Percentiles rank a stretch among this genome's conserved stretches.
These are phyloP conservation scores for Sebastes wilsoni DNA, from an alignment of 2,797 vertebrate genomes.

Conservation along the genomic window DNA sequence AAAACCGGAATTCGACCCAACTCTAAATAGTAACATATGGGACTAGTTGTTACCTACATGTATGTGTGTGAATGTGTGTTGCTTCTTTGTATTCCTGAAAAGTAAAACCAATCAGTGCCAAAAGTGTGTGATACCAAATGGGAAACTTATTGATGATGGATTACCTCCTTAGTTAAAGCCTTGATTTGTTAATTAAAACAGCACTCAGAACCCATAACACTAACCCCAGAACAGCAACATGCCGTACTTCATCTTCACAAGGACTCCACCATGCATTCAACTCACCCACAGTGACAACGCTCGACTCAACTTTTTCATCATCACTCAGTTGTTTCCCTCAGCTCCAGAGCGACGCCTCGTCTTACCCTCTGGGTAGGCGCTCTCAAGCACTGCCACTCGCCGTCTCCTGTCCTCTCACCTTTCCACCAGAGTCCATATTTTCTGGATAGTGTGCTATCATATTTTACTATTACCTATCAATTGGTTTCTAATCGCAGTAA, in stretches of 20 bases:
- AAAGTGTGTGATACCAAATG: neutral
- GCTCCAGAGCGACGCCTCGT: neutral
- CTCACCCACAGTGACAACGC: neutral
- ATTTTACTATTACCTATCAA: constrained; percentile 91
- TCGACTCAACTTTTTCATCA: neutral
- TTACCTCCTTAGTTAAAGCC: neutral
- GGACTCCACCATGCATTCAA: neutral
- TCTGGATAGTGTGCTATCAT: constrained; percentile 82
- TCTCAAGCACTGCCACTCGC: constrained; percentile 1
- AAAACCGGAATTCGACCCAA: too few species aligned
- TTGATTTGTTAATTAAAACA: constrained; percentile 17
- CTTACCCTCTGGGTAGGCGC: neutral
- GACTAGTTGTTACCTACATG: neutral
- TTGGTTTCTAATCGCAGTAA: constrained; percentile 90
- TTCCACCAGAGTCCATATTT: constrained; percentile 81
- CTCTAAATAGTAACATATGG: neutral
- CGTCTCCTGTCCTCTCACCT: constrained; percentile 67
- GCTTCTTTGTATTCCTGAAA: neutral
- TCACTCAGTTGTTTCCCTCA: neutral
- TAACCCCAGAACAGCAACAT: neutral
- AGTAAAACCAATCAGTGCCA: neutral
- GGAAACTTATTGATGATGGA: constrained; percentile 3
- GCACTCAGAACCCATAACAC: neutral
- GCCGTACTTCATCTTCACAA: neutral
- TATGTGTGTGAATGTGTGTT: neutral